Percentiles rank a stretch among this genome's conserved stretches.
Evolutionary conservation across 2,797 vertebrate species (phyloP).

Genomic region (Eleutherodactylus coqui): DNA sequence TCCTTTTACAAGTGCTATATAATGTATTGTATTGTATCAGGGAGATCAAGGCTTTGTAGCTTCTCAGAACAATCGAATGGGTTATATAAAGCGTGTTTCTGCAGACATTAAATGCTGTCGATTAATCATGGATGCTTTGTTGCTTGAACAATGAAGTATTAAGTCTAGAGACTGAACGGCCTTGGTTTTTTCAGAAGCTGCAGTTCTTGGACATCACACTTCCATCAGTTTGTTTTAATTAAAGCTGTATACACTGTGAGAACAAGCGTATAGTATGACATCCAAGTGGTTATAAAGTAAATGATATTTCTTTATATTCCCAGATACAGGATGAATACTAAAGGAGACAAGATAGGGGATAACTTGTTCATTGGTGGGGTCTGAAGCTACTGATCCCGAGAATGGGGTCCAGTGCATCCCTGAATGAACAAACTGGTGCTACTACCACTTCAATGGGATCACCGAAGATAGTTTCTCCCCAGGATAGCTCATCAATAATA

Average conservation of each 20-base stretch:
- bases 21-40: neutral
- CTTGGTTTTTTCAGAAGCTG: neutral
- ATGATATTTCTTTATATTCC: neutral
- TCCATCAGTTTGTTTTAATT: neutral
- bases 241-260: neutral
- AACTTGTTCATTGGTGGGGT: too few species aligned
- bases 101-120: neutral
- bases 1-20: neutral
- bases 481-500: too few species aligned
- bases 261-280: neutral
- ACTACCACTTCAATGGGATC: too few species aligned
- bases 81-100: neutral
- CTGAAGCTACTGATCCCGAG: too few species aligned
- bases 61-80: neutral
- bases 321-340: too few species aligned
- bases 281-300: neutral
- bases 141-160: neutral
- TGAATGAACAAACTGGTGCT: too few species aligned
- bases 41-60: neutral
- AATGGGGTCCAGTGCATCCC: too few species aligned
- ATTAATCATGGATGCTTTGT: neutral
- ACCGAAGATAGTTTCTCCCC: too few species aligned
- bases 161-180: neutral
- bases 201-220: neutral
- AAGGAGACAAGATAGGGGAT: too few species aligned